A percentile compares a stretch with the other conserved stretches of the same genome.
These are phyloP conservation scores for Globicephala melas DNA, from an alignment of 2,113 vertebrate species.

Conservation along the genomic window DNA sequence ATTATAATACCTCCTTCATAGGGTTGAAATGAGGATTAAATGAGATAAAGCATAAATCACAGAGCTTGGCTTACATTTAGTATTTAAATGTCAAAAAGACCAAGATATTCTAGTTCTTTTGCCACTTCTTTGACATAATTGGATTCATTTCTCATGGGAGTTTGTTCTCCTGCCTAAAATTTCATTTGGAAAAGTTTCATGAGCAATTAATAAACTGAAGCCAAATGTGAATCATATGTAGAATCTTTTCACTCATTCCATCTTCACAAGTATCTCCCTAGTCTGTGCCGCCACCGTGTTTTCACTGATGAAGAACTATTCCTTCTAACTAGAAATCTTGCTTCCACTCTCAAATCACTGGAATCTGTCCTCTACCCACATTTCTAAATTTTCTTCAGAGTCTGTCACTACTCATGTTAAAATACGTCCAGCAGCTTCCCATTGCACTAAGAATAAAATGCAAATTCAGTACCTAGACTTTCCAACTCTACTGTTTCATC, in stretches of 20 bases:
- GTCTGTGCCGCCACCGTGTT: background rate
- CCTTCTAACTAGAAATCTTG: background rate
- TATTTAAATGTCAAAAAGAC: background rate
- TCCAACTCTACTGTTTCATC: background rate
- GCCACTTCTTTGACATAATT: background rate
- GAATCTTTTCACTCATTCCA: background rate
- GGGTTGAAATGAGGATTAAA: background rate
- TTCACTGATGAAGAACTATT: background rate
- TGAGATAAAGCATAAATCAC: background rate
- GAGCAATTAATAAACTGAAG: background rate
- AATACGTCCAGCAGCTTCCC: background rate
- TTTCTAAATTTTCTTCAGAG: constrained; percentile 16
- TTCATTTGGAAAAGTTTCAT: background rate
- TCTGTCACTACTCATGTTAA: background rate
- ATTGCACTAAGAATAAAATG: background rate
- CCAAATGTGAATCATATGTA: background rate
- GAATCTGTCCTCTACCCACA: background rate
- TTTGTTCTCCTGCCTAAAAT: background rate
- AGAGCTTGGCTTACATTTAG: background rate
- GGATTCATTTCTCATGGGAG: background rate
- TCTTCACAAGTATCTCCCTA: too few relatives aligned
- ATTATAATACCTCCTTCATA: background rate
- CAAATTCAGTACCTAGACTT: background rate
- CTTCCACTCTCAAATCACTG: background rate
- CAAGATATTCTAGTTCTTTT: background rate